Evolutionary conservation across 2,113 vertebrate species (phyloP).

Genomic region (Ivindomyrus marchei): DNA sequence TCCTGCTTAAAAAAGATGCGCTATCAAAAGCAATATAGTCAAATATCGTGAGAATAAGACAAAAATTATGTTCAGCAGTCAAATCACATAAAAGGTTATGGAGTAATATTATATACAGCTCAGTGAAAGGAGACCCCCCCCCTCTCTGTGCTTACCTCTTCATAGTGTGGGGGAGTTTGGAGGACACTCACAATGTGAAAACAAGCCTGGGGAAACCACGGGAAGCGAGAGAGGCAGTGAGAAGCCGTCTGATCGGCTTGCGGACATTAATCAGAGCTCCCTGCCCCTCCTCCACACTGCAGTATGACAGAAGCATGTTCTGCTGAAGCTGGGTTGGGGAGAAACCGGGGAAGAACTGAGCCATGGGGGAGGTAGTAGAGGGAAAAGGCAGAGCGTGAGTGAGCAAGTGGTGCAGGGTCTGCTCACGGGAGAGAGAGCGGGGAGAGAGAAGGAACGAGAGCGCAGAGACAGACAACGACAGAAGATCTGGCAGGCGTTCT

Average conservation of each 20-base stretch:
- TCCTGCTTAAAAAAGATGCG: background rate
- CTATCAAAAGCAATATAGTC: background rate
- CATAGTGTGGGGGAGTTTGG: background rate
- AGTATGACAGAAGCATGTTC: background rate
- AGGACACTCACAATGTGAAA: background rate
- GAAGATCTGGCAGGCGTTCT: conserved; percentile 51
- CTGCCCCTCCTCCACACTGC: background rate
- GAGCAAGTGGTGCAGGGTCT: conserved; percentile 20
- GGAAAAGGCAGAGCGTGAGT: conserved; percentile 20
- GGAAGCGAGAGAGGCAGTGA: background rate
- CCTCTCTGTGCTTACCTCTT: background rate
- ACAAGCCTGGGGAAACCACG: background rate
- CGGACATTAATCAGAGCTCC: background rate
- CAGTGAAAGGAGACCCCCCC: background rate
- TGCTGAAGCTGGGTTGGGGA: background rate
- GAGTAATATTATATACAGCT: background rate
- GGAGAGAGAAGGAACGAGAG: background rate
- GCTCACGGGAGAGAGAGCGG: conserved; percentile 27
- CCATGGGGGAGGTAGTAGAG: conserved; percentile 15
- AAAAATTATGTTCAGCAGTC: background rate
- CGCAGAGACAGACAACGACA: conserved; percentile 8
- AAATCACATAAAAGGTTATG: background rate
- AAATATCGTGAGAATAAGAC: background rate
- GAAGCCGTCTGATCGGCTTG: background rate
- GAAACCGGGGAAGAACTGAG: conserved; percentile 35